These are phyloP conservation scores for Ametastegia equiseti DNA, from an alignment of 2,888 invertebrate genomes.

Conservation along the genomic window DNA sequence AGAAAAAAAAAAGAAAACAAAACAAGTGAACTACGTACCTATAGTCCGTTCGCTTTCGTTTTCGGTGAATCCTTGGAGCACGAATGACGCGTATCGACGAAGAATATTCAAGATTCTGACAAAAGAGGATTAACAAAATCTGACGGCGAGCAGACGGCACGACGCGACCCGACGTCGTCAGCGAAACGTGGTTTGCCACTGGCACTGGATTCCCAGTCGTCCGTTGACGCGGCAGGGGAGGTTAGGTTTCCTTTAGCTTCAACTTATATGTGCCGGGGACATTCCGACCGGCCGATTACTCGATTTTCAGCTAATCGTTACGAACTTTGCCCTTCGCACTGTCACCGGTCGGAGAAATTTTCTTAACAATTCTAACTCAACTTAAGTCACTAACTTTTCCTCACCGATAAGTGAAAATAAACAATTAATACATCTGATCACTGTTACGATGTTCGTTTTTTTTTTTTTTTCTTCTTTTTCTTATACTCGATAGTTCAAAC, in stretches of 20 bases:
- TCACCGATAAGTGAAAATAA: not conserved
- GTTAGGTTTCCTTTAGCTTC: slow-evolving; percentile 17
- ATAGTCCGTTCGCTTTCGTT: no score
- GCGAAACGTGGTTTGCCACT: slow-evolving; percentile 20
- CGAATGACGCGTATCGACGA: not conserved
- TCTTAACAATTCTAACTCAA: not conserved
- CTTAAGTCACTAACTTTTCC: not conserved
- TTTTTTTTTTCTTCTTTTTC: not conserved
- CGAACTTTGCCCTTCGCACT: not conserved
- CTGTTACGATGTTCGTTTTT: not conserved
- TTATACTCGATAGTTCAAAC: no score
- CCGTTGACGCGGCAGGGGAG: slow-evolving; percentile 8
- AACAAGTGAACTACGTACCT: not conserved
- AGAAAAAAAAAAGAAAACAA: no score
- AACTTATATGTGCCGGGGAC: not conserved
- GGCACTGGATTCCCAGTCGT: slow-evolving; percentile 10
- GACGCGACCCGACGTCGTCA: slow-evolving; percentile 27
- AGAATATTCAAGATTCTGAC: not conserved
- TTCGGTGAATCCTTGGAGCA: not conserved
- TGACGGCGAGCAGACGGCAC: not conserved
- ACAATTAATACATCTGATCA: not conserved
- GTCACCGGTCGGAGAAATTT: not conserved
- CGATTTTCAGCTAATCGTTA: not conserved
- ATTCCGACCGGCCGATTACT: not conserved
- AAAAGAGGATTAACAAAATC: slow-evolving; percentile 30